A percentile compares a stretch with the other conserved stretches of the same genome.
These are phyloP conservation scores for Oscheius sp. DNA, from an alignment of 2,888 invertebrate genomes.

Conservation along the genomic window DNA sequence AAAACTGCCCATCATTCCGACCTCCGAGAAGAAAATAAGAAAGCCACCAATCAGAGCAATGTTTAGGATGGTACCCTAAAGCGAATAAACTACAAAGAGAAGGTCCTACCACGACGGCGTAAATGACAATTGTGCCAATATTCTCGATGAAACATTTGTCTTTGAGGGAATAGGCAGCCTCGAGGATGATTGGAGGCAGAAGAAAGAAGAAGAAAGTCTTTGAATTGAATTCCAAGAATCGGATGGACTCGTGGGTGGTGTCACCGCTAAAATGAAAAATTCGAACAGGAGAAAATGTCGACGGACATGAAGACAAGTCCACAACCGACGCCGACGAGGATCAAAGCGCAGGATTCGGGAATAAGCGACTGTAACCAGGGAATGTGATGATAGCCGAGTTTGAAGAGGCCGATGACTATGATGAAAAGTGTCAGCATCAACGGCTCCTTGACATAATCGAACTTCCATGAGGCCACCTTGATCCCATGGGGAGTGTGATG, in stretches of 20 bases:
- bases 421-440: conserved; percentile 76
- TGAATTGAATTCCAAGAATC: conserved; percentile 74
- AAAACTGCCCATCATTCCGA: conserved; percentile 67
- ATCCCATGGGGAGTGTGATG: conserved; percentile 41
- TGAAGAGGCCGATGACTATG: conserved; percentile 76
- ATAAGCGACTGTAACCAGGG: conserved; percentile 53
- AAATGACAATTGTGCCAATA: conserved; percentile 77
- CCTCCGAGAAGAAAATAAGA: conserved; percentile 50
- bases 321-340: conserved; percentile 75
- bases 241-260: conserved; percentile 55
- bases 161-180: conserved; percentile 78
- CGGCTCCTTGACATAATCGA: conserved; percentile 74
- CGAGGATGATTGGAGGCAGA: conserved; percentile 77
- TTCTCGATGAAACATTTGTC: conserved; percentile 77
- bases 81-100: neutral
- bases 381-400: conserved; percentile 74
- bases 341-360: conserved; percentile 75
- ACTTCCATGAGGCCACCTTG: conserved; percentile 60
- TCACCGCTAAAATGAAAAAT: conserved; percentile 47
- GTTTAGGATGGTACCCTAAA: conserved; percentile 73
- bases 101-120: conserved; percentile 77
- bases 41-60: conserved; percentile 66
- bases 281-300: neutral
- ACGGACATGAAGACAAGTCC: conserved; percentile 75
- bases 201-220: conserved; percentile 77